Evolutionary conservation across 1,140 invertebrate genomes (phyloP).

Genomic region (Bombus pyrosoma): DNA sequence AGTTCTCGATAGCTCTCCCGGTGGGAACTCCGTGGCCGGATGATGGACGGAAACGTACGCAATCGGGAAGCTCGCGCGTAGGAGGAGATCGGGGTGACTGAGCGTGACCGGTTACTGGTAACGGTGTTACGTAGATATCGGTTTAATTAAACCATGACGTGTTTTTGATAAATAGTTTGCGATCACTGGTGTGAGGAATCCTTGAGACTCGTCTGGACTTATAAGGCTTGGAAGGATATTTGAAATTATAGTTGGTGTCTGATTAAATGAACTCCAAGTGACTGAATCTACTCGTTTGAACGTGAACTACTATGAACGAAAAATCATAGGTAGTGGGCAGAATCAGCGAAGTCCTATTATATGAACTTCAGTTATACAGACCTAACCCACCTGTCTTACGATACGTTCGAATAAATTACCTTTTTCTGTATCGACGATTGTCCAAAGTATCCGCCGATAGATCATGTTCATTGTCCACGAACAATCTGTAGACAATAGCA

Average conservation of each 20-base stretch:
- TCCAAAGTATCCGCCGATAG: too few species aligned
- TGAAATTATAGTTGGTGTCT: neutral
- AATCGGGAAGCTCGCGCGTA: neutral
- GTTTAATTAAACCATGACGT: neutral
- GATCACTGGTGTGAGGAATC: neutral
- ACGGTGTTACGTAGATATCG: neutral
- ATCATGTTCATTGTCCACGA: too few species aligned
- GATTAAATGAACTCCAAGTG: neutral
- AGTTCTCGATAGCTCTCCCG: conserved; percentile 44
- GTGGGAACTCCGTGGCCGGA: conserved; percentile 45
- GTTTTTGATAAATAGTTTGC: neutral
- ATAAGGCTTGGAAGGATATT: neutral
- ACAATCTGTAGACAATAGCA: neutral
- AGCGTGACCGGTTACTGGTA: neutral
- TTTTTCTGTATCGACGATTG: too few species aligned
- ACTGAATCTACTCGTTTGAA: neutral
- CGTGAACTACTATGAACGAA: neutral
- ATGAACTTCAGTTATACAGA: too few species aligned
- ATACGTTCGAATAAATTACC: too few species aligned
- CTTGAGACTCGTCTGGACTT: neutral
- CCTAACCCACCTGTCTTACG: too few species aligned
- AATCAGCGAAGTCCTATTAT: neutral
- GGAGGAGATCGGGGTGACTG: neutral
- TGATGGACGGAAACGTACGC: neutral
- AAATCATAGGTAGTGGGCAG: too few species aligned